Conservation (phyloP, 2,797 vertebrate genomes). For the Oceanodroma leucorhoa region DNA sequence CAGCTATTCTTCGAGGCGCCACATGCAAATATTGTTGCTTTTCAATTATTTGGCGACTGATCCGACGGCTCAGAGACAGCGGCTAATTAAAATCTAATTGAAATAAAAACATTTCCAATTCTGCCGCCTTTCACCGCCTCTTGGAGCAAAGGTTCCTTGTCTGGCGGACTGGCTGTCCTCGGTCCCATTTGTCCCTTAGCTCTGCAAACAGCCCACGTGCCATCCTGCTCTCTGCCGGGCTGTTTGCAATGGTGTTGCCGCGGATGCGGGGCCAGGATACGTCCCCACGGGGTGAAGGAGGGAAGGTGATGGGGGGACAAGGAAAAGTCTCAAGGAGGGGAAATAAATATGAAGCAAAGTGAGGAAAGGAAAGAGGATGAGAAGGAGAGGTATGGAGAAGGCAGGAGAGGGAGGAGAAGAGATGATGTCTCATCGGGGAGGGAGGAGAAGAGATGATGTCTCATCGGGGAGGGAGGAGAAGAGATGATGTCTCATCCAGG, state of each 20-base stretch:
- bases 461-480: neutral
- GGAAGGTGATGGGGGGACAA: neutral
- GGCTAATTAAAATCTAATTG: constrained; percentile 80
- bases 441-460: neutral
- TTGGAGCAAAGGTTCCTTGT: constrained; percentile 32
- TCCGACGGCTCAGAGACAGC: constrained; percentile 60
- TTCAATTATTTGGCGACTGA: constrained; percentile 74
- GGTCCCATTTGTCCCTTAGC: neutral
- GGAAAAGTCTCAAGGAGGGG: neutral
- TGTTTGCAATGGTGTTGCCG: rapidly evolving
- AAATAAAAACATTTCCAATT: constrained; percentile 74
- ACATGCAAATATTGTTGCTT: constrained; percentile 71
- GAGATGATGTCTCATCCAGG: neutral
- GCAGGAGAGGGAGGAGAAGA: neutral
- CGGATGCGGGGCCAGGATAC: neutral
- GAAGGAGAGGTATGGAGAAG: neutral
- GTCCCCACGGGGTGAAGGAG: rapidly evolving
- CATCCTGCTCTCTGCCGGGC: neutral
- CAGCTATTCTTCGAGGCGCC: constrained; percentile 59
- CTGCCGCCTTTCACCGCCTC: constrained; percentile 22
- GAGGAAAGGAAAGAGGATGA: neutral
- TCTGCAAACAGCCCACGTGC: neutral
- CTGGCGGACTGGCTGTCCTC: neutral
- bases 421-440: neutral
- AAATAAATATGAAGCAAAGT: neutral